Conservation (phyloP, 2,113 vertebrate genomes). For the Circaetus gallicus region DNA sequence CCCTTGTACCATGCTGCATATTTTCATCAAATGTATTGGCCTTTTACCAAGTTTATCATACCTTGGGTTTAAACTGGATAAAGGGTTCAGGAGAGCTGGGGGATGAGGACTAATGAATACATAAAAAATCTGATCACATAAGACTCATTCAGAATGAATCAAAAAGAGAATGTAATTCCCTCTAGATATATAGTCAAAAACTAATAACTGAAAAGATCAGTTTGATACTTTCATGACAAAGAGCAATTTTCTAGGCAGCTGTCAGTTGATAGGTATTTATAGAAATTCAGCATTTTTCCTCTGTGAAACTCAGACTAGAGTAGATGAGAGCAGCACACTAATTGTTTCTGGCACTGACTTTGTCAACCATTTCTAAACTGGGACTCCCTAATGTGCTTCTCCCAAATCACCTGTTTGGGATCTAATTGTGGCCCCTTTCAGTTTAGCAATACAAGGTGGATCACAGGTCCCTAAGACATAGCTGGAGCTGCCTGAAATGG, state of each 20-base stretch:
- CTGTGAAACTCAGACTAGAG: background rate
- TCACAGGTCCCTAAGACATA: background rate
- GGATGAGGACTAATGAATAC: background rate
- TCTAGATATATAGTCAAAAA: background rate
- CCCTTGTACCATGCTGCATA: background rate
- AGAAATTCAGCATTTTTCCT: background rate
- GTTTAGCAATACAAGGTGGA: background rate
- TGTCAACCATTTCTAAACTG: background rate
- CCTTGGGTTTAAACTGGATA: background rate
- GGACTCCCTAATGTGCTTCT: background rate
- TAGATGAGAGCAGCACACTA: background rate
- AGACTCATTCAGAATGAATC: background rate
- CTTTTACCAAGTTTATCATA: background rate
- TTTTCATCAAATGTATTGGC: background rate
- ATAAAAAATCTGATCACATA: background rate
- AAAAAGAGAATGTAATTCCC: background rate
- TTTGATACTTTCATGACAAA: background rate
- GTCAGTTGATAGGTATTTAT: background rate
- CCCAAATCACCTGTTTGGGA: background rate
- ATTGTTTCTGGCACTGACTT: background rate
- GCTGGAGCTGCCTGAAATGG: background rate
- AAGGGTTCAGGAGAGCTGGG: background rate
- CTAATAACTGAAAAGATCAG: background rate
- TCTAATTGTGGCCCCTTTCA: background rate
- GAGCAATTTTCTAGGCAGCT: background rate